Evolutionary conservation across 2,797 vertebrate species (phyloP).

Genomic region (Valencia hispanica): DNA sequence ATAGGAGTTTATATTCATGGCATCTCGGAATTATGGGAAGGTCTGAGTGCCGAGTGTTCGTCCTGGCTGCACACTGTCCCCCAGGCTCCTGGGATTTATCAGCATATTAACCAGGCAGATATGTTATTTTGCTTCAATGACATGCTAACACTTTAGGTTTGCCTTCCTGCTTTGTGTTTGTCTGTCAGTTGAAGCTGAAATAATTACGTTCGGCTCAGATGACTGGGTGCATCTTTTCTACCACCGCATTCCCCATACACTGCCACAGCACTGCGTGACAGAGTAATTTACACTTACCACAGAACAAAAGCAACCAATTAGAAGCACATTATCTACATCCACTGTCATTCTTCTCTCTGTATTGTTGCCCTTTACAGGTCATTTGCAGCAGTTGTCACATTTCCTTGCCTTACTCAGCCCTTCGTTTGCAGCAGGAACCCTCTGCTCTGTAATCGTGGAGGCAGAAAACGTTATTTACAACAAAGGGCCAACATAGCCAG

Average conservation of each 20-base stretch:
- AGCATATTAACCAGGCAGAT: constrained; percentile 43
- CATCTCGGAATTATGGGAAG: constrained; percentile 8
- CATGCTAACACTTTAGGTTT: constrained; percentile 53
- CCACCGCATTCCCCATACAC: constrained; percentile 33
- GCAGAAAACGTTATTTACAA: constrained; percentile 8
- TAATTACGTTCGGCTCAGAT: constrained; percentile 59
- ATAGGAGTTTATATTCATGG: constrained; percentile 9
- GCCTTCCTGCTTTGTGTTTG: constrained; percentile 46
- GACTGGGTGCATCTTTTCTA: constrained; percentile 47
- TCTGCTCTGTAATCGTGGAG: background rate
- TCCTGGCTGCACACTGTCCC: constrained; percentile 27
- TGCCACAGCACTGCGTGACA: constrained; percentile 24
- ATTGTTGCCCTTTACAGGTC: constrained; percentile 33
- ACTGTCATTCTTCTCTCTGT: constrained; percentile 31
- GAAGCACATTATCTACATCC: constrained; percentile 32
- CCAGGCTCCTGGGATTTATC: constrained; percentile 50
- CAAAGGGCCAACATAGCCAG: constrained; percentile 1
- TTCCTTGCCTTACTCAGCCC: constrained; percentile 6
- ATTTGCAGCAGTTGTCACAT: constrained; percentile 43
- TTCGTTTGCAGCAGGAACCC: background rate
- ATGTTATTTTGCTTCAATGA: constrained; percentile 50
- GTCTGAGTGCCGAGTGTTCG: constrained; percentile 8
- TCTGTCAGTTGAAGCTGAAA: constrained; percentile 47
- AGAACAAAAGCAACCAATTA: constrained; percentile 57
- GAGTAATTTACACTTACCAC: constrained; percentile 38